A percentile compares a stretch with the other conserved stretches of the same genome.
Evolutionary conservation across 2,888 invertebrate species (phyloP).

Genomic region (Sarcophaga subvicina): DNA sequence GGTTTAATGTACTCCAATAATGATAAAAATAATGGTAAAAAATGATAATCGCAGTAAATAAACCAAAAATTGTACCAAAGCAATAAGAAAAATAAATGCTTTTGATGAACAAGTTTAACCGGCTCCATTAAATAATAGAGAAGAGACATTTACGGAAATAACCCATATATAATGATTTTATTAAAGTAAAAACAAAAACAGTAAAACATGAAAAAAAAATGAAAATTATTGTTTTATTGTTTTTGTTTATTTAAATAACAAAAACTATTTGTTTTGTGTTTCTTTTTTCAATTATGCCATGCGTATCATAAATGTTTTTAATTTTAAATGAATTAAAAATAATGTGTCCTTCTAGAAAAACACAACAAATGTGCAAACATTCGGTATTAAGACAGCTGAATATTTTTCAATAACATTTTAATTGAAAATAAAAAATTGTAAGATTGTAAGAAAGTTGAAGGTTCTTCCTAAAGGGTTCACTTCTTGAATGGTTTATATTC

Average conservation of each 20-base stretch:
- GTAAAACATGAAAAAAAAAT: background rate
- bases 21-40: conserved; percentile 18
- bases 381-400: too few species aligned
- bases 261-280: background rate
- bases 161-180: conserved; percentile 51
- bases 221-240: background rate
- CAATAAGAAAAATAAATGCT: conserved; percentile 12
- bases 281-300: background rate
- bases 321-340: background rate
- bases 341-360: conserved; percentile 6
- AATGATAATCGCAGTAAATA: conserved; percentile 31
- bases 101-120: conserved; percentile 60
- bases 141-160: conserved; percentile 63
- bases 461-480: too few species aligned
- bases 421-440: too few species aligned
- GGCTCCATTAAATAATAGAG: conserved; percentile 48
- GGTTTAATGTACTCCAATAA: conserved; percentile 41
- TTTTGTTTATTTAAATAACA: conserved; percentile 23
- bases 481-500: too few species aligned
- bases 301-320: background rate
- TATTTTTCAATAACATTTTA: too few species aligned
- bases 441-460: too few species aligned
- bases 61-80: background rate
- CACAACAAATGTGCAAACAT: background rate
- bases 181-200: conserved; percentile 9